Evolutionary conservation across 1,140 invertebrate genomes (phyloP).

Genomic region (Ruditapes philippinarum): DNA sequence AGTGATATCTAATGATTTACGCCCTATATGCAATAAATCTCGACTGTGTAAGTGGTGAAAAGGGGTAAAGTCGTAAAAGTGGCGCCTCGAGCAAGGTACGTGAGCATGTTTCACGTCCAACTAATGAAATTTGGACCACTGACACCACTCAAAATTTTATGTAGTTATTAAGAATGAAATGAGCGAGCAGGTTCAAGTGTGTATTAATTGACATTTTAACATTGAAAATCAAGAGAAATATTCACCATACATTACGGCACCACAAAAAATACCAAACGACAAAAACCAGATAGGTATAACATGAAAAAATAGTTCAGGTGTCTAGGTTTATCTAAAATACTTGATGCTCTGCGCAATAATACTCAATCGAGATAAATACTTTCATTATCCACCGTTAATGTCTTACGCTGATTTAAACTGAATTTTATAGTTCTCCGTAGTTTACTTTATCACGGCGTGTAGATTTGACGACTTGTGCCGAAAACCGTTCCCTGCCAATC

Average conservation of each 20-base stretch:
- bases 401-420: slow-evolving; percentile 36
- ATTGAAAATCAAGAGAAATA: background rate
- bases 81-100: too few relatives aligned
- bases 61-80: too few relatives aligned
- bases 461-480: slow-evolving; percentile 27
- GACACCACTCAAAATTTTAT: too few relatives aligned
- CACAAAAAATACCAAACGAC: background rate
- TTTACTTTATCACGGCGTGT: slow-evolving; percentile 13
- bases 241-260: background rate
- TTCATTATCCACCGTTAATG: slow-evolving; percentile 29
- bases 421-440: slow-evolving; percentile 25
- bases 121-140: too few relatives aligned
- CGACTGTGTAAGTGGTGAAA: too few relatives aligned
- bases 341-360: slow-evolving; percentile 25
- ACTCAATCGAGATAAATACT: slow-evolving; percentile 12
- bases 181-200: too few relatives aligned
- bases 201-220: background rate
- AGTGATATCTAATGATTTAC: too few relatives aligned
- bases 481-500: slow-evolving; percentile 22
- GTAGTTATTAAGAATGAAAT: too few relatives aligned
- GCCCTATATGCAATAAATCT: too few relatives aligned
- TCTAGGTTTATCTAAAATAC: slow-evolving; percentile 32
- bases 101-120: too few relatives aligned
- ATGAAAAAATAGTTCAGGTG: slow-evolving; percentile 8
- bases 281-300: slow-evolving; percentile 13